Conservation (phyloP, 1,140 invertebrate genomes). For the Holotrichia oblita region DNA sequence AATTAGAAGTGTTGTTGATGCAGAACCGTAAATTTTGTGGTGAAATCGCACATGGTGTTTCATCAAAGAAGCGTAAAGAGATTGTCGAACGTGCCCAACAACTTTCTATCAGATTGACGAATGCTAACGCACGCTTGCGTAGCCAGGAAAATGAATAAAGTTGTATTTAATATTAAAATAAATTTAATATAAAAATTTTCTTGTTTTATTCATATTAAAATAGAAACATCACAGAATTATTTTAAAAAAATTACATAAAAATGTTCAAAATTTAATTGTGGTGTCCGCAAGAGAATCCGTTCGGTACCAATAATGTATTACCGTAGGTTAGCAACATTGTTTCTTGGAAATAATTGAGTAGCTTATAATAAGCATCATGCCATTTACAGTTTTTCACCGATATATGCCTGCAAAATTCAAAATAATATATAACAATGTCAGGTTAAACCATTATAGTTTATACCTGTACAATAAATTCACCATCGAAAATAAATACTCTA, state of each 20-base stretch:
- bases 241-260: background rate
- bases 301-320: constrained; percentile 48
- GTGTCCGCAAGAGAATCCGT: background rate
- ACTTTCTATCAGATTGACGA: constrained; percentile 94
- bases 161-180: constrained; percentile 42
- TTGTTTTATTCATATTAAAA: background rate
- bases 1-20: constrained; percentile 98
- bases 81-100: constrained; percentile 98
- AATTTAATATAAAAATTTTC: background rate
- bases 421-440: no score
- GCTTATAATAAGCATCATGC: constrained; percentile 58
- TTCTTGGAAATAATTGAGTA: constrained; percentile 58
- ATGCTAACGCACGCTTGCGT: constrained; percentile 93
- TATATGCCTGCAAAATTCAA: constrained; percentile 55
- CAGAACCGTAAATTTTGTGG: constrained; percentile 97
- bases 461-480: constrained; percentile 60
- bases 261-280: constrained; percentile 21
- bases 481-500: constrained; percentile 57
- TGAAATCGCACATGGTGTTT: constrained; percentile 97
- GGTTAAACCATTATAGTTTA: no score
- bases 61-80: constrained; percentile 93
- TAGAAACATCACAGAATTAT: constrained; percentile 11
- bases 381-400: constrained; percentile 56
- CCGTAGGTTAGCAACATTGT: constrained; percentile 59
- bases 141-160: constrained; percentile 98